Evolutionary conservation across 2,113 vertebrate genomes (phyloP), one percentile per base, ranked within the genome.

Genomic region (Corythornis vintsioides): DNA sequence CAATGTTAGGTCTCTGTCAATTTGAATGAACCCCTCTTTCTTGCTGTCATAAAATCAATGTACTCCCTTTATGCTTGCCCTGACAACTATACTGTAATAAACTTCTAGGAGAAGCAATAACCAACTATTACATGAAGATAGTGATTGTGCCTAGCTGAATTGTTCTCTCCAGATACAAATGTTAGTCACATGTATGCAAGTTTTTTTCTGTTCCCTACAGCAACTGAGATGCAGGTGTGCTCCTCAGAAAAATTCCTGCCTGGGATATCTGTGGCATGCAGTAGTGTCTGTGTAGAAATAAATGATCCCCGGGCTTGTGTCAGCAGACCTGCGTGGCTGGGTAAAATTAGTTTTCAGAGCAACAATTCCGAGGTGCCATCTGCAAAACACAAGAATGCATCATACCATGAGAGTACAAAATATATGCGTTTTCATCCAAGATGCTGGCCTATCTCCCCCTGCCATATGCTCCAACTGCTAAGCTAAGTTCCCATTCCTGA

Each of bases 341-440:
- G 93, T 66, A 86, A 92, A 95, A 94, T 93, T 92, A 93, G 74
- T 92, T 96, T 96, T 89, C 86, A 83, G 71, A 95, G 64, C 56
- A 86, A 84, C 77, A 55, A 45, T 95, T 95, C 81, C 28, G 81
- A 95, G 74, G 78, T 92, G 78, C 92, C 93, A 94, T 93, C 92
- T 95, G 93, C 88, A 95, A 96, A 90, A 70, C 93, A 95, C 45
- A 95, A 95, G 94, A 96, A 96, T 94, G 94, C 94, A 95, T 92
- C 90, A 93, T 93, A 94, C 82, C 93, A 94, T 83, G 89, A 95
- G 92, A 95, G 92, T 95, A 96, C 96, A 94, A 95, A 96, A 95
- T 92, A 89, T 83, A 92, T 92, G 93, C 84, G 59, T 93, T 92
- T 92, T 93, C 88, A 94, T 96, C 94, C 90, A 96, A 95, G 90